phyloP scores from a whole-genome alignment of 2,113 vertebrate species.

The Platysternon megacephalum region DNA sequence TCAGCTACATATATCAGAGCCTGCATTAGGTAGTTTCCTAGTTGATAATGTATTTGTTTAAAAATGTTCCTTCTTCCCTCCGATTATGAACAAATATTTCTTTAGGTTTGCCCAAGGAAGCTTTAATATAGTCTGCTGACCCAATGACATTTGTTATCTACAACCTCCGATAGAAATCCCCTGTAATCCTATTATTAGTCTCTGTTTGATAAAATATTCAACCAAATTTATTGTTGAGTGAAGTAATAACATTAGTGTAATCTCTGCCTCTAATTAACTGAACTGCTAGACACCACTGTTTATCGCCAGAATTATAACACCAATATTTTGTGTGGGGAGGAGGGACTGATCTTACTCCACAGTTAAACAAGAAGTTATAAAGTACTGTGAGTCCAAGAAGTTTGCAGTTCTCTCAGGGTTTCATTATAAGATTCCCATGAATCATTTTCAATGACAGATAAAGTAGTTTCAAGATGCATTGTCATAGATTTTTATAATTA shows the following conservation, averaged over 20 bases:
- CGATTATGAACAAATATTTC: background rate
- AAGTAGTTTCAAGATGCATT: background rate
- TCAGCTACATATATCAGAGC: background rate
- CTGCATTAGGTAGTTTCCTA: background rate
- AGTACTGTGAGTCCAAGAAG: background rate
- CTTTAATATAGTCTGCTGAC: background rate
- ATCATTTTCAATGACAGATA: background rate
- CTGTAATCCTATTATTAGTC: background rate
- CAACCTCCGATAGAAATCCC: background rate
- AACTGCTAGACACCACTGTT: background rate
- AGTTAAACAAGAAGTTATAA: background rate
- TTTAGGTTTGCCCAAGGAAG: background rate
- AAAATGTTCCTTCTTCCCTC: background rate
- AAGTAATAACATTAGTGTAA: slow-evolving; percentile 3
- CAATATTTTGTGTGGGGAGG: background rate
- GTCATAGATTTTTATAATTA: background rate
- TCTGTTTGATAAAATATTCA: background rate
- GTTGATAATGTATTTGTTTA: background rate
- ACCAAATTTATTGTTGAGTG: background rate
- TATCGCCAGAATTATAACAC: background rate
- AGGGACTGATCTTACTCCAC: background rate
- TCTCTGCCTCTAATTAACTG: background rate
- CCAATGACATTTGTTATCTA: background rate
- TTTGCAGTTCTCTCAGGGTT: background rate
- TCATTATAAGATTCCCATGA: background rate